Evolutionary conservation across 2,888 invertebrate species (phyloP), one percentile per base, ranked within the genome.

Genomic region (Cyrtodaria siliqua): DNA sequence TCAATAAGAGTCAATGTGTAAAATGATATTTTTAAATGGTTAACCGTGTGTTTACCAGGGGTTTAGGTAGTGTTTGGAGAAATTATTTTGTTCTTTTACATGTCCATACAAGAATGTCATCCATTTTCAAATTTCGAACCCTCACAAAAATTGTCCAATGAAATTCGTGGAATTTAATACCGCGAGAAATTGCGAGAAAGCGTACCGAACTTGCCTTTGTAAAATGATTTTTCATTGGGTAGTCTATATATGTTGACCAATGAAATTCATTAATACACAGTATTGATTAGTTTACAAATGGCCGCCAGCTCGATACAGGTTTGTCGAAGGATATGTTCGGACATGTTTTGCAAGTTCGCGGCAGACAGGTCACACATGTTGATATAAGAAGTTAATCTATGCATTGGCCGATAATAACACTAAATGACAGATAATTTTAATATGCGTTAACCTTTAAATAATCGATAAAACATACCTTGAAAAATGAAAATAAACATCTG

Each of bases 71-170:
- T 33, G 33, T 33, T 33, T 33, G 33, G 6, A 33, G 33, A 33
- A 8, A 33, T 33, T 33, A 8, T 33, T 33, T 33, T 44, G 44
- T 44, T 44, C 29, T 27, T 50, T 59, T 40, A 80, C 85, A 74
- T 74, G 86, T 67, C 78, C 70, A 61, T 63, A 76, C 86, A 83
- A 62, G 84, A 71, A 53, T 70, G 76, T 76, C 82, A 68, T 79
- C 83, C 84, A 82, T 83, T 83, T 87, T 85, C 84, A 83, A 87
- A 87, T 85, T 87, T 86, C 77, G 85, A 82, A 75, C 75, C 83
- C 80, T 59, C 64, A 50, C 40, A 52, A 20, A 26, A 57, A 60
- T 60, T n/a, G 47, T 60, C 87, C 87, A 87, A 87, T 87, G 64
- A 80, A 69, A 79, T 53, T 14, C n/a, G 38, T 27, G 64, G 18